phyloP scores from a whole-genome alignment of 2,797 vertebrate genomes.

The Phaenicophaeus curvirostris region DNA sequence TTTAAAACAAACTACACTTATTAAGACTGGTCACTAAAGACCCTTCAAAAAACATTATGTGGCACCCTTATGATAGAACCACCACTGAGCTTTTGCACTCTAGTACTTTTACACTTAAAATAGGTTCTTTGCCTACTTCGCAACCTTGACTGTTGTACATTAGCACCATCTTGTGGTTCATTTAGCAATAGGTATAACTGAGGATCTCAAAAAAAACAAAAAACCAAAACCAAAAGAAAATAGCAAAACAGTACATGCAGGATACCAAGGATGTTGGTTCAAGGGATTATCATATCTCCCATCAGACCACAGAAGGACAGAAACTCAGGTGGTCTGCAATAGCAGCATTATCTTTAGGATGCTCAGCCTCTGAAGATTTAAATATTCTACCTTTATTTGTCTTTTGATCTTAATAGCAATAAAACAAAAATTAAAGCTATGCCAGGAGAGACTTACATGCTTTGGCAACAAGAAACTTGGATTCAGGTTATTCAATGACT shows the following conservation, averaged over 20 bases:
- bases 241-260: background rate
- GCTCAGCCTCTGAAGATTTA: background rate
- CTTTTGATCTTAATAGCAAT: background rate
- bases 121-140: background rate
- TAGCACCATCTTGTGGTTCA: slow-evolving; percentile 62
- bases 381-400: background rate
- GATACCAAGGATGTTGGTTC: background rate
- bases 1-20: background rate
- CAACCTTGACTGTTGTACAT: background rate
- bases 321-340: background rate
- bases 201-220: background rate
- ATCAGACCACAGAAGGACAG: background rate
- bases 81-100: background rate
- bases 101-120: background rate
- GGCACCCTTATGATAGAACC: background rate
- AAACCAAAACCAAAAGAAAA: background rate
- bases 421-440: background rate
- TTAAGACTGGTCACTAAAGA: background rate
- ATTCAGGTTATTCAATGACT: background rate
- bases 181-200: background rate
- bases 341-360: background rate
- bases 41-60: background rate
- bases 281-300: background rate
- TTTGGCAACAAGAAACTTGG: background rate
- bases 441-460: background rate